A percentile compares a stretch with the other conserved stretches of the same genome.
Evolutionary conservation across 1,140 invertebrate species (phyloP).

Genomic region (Camponotus pennsylvanicus): DNA sequence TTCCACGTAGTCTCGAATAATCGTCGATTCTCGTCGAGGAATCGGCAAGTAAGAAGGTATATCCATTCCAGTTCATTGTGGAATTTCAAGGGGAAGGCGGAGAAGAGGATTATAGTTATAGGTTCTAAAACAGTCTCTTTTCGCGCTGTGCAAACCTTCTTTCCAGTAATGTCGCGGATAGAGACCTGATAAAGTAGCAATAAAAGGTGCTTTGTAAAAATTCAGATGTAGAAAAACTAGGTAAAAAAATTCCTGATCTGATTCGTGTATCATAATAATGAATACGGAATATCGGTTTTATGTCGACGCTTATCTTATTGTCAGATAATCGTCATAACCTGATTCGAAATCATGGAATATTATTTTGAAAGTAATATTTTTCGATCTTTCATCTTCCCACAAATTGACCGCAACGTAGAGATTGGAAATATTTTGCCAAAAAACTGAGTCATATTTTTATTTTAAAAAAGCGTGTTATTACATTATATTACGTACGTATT

Average conservation of each 20-base stretch:
- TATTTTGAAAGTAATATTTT: neutral
- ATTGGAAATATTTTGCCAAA: neutral
- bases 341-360: neutral
- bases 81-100: neutral
- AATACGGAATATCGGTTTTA: neutral
- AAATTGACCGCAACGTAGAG: neutral
- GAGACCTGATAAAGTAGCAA: conserved; percentile 18
- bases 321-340: neutral
- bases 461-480: neutral
- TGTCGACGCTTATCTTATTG: neutral
- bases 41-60: neutral
- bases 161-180: conserved; percentile 30
- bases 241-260: neutral
- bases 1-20: conserved; percentile 3
- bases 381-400: neutral
- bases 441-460: neutral
- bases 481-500: neutral
- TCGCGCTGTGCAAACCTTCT: conserved; percentile 35
- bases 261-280: neutral
- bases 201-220: neutral
- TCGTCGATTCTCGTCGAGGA: neutral
- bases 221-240: neutral
- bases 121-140: neutral
- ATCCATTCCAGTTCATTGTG: neutral
- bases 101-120: neutral